These are phyloP conservation scores for Drosophila bipectinata DNA, from an alignment of 1,140 invertebrate species.

Conservation along the genomic window DNA sequence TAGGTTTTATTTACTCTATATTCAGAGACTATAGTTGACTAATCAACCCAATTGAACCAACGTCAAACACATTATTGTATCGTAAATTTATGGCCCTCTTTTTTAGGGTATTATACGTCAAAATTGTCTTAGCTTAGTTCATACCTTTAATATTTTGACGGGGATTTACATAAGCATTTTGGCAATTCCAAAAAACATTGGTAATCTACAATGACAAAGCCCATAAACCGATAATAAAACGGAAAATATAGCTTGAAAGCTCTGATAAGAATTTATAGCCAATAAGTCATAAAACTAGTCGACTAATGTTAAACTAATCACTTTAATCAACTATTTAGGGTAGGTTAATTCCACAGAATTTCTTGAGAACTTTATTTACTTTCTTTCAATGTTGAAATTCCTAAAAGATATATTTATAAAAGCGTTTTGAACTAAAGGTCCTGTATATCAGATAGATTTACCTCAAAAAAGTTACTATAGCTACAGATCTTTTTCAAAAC, in stretches of 20 bases:
- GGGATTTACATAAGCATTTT: conserved; percentile 23
- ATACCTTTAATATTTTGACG: not conserved
- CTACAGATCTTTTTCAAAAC: too few species aligned
- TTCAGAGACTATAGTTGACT: not conserved
- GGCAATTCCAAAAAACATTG: not conserved
- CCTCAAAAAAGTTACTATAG: too few species aligned
- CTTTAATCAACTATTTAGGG: not conserved
- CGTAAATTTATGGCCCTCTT: too few species aligned
- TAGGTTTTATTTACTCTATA: not conserved
- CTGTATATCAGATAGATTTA: too few species aligned
- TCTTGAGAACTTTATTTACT: not conserved
- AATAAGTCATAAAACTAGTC: not conserved
- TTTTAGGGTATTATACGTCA: too few species aligned
- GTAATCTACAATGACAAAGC: not conserved
- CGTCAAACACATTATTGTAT: too few species aligned
- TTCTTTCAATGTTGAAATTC: too few species aligned
- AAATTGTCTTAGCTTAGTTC: not conserved
- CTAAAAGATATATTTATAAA: too few species aligned
- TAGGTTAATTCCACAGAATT: not conserved
- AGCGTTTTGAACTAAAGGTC: too few species aligned
- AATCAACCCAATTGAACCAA: not conserved
- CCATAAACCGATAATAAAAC: not conserved
- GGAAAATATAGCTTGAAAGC: not conserved
- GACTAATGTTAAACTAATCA: not conserved
- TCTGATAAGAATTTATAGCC: not conserved